Evolutionary conservation across 2,888 invertebrate species (phyloP).

Genomic region (Hydroisotoma schaefferi): DNA sequence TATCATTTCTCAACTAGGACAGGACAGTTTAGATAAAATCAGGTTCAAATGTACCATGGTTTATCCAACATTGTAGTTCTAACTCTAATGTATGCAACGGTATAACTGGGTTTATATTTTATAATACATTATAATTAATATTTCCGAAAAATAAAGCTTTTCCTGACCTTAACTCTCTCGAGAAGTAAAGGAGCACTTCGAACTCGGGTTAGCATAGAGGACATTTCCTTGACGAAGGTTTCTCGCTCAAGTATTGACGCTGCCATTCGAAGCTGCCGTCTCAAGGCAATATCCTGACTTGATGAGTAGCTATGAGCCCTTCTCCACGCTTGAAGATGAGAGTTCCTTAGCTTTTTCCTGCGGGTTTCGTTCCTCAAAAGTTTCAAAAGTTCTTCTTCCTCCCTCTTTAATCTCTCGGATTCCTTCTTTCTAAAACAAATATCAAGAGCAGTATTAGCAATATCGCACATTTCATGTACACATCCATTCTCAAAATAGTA

Average conservation of each 20-base stretch:
- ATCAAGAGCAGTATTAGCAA: not conserved
- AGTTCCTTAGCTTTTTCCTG: conserved; percentile 37
- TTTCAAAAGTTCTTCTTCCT: conserved; percentile 43
- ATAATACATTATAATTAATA: too few relatives aligned
- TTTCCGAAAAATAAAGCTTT: too few relatives aligned
- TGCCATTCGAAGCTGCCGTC: conserved; percentile 43
- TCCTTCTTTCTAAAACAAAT: conserved; percentile 27
- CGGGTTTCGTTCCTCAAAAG: conserved; percentile 39
- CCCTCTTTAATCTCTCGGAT: conserved; percentile 30
- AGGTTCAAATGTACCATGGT: too few relatives aligned
- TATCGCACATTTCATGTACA: too few relatives aligned
- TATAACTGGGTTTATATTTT: too few relatives aligned
- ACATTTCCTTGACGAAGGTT: conserved; percentile 39
- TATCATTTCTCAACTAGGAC: too few relatives aligned
- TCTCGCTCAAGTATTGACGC: conserved; percentile 46
- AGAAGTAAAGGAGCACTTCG: conserved; percentile 44
- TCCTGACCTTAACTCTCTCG: conserved; percentile 34
- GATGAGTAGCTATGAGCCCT: conserved; percentile 37
- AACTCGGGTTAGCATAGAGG: conserved; percentile 42
- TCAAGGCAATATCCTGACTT: conserved; percentile 45
- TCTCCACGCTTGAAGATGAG: conserved; percentile 44
- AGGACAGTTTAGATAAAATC: too few relatives aligned
- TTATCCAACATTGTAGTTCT: too few relatives aligned
- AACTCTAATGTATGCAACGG: too few relatives aligned
- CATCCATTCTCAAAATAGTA: too few relatives aligned